Evolutionary conservation across 2,797 vertebrate genomes (phyloP), one percentile per base, ranked within the genome.

Genomic region (Artibeus lituratus): DNA sequence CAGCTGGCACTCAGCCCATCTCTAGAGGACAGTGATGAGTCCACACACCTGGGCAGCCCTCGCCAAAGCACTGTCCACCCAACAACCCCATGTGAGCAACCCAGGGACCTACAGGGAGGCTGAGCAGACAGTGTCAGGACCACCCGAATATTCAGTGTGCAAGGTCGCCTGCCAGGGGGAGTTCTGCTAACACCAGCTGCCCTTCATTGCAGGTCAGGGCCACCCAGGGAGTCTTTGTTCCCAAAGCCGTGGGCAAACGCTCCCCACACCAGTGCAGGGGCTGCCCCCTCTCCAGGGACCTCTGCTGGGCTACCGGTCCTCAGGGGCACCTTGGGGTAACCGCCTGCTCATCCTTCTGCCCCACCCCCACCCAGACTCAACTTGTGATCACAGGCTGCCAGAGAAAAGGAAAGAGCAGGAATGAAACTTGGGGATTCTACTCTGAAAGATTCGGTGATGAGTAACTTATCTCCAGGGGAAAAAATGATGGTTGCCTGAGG

Each of bases 21-120:
- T 37, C 57, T 37, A 39, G 49, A 11, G 2, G 9, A 6, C 2
- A 0, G 51, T 2, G 57, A 18, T 1, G 15, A 10, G 16, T 44
- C 29, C 37, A 10, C 14, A 53, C 7, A 57, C 85, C 47, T 6
- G 32, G 42, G 16, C 7, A 44, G 19, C 53, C 18, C 7, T 16
- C 24, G 1, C 78, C 78, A 29, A 76, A 65, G 37, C 0, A 0
- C 42, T 37, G 15, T 16, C 26, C 37, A 83, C 42, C 57, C 49
- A 18, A 18, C 14, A 2, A 7, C 11, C 37, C 35, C 47, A 3
- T 22, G 0, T 18, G 67, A 82, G 10, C 53, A 2, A 7, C 5
- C 6, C 37, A 42, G 26, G 5, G 2, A 22, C 57, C 24, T 15
- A 3, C 67, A 4, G 69, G 59, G 51, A 76, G 10, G 8, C 51